Evolutionary conservation across 64 coral and sea anemone genomes (phyloP), one percentile per base, ranked within the genome.

Genomic region (Exaiptasia diaphana): DNA sequence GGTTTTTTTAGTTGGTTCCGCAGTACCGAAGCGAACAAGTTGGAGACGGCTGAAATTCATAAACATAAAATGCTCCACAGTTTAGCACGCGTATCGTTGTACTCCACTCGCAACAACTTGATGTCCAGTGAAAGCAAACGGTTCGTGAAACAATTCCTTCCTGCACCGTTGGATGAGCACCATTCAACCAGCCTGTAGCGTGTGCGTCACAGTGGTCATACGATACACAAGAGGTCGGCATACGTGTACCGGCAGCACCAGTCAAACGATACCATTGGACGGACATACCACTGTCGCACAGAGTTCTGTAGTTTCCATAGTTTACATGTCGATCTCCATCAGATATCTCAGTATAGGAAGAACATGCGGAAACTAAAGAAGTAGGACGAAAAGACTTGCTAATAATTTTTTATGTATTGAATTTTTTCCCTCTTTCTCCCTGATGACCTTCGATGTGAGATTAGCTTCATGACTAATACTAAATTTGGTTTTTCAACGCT

Each of bases 61-160:
- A 85, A 28, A 85, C 35, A 22, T 44, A 74, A 25, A 60, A 85
- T 2, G 10, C 0, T 28, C 81, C 81, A 55, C 81, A 85, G 22
- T 74, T 85, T 3, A 35, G 25, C 11, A 85, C 53, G 2, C 68
- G 67, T 20, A 85, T 75, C 18, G 43, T 58, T 38, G 0, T 75
- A 18, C 3, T n/a, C 82, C 82, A 85, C 6, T 0, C 4, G 53
- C 82, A 85, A 13, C 36, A 58, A 4, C 74, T 75, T 29, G 22
- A 33, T 23, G 37, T 48, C 82, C 82, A 85, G 22, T 85, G 7
- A 48, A 85, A 85, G 27, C 82, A 85, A 22, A 74, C 68, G 17
- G 44, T 50, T 31, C 68, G 36, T 17, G 29, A 33, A 9, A 74
- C 48, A 11, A 44, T 38, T 11, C 82, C 69, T 42, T 74, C 35